phyloP scores from a whole-genome alignment of 2,113 vertebrate species.

The Ammodytes dubius region DNA sequence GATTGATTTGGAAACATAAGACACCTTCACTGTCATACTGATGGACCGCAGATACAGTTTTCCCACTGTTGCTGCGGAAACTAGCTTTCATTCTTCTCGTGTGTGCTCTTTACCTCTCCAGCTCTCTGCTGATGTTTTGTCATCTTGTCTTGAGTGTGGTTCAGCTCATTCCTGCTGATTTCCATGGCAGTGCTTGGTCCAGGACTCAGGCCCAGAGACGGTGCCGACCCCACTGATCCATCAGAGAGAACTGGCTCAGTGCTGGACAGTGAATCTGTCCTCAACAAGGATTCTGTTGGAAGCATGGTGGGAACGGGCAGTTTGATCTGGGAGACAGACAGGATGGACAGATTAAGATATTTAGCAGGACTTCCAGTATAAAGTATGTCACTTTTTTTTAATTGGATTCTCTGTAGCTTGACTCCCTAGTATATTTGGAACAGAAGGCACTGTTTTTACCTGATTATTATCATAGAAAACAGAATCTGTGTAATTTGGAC shows the following conservation, averaged over 20 bases:
- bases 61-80: conserved; percentile 71
- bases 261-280: conserved; percentile 82
- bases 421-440: background rate
- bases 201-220: conserved; percentile 83
- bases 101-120: conserved; percentile 81
- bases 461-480: background rate
- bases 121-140: conserved; percentile 87
- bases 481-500: background rate
- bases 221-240: conserved; percentile 81
- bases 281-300: conserved; percentile 78
- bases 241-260: conserved; percentile 83
- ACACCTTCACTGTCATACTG: conserved; percentile 14
- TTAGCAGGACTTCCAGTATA: background rate
- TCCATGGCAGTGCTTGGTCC: conserved; percentile 80
- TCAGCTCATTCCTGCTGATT: conserved; percentile 81
- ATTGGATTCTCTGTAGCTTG: background rate
- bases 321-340: conserved; percentile 75
- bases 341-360: background rate
- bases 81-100: background rate
- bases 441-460: background rate
- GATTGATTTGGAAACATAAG: background rate
- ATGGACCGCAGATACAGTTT: conserved; percentile 29
- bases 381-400: background rate
- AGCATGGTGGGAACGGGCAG: conserved; percentile 73
- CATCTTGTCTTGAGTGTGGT: conserved; percentile 86